phyloP scores from a whole-genome alignment of 2,888 invertebrate genomes.

The Agrotis segetum region DNA sequence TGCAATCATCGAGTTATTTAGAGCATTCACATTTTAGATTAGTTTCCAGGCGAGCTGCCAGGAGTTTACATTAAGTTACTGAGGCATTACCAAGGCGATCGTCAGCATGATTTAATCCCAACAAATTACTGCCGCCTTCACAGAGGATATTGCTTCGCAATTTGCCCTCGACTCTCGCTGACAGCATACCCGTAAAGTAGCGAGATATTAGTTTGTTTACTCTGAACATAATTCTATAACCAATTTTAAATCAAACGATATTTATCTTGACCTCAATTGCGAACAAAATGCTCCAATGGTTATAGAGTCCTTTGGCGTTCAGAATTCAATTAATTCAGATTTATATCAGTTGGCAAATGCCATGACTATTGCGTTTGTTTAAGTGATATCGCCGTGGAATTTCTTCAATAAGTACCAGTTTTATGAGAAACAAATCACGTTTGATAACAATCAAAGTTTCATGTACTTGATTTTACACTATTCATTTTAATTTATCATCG shows the following conservation, averaged over 20 bases:
- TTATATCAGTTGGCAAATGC: slow-evolving; percentile 53
- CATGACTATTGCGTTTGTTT: slow-evolving; percentile 63
- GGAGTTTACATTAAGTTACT: slow-evolving; percentile 73
- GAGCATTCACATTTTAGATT: slow-evolving; percentile 75
- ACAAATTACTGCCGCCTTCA: slow-evolving; percentile 80
- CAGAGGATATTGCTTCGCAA: slow-evolving; percentile 70
- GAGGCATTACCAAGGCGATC: slow-evolving; percentile 72
- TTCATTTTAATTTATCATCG: slow-evolving; percentile 29
- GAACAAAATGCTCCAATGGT: slow-evolving; percentile 62
- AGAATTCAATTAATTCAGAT: slow-evolving; percentile 46
- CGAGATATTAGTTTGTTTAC: slow-evolving; percentile 50
- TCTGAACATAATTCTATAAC: slow-evolving; percentile 62
- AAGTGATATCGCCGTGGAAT: slow-evolving; percentile 66
- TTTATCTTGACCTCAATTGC: slow-evolving; percentile 25
- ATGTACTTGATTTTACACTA: slow-evolving; percentile 12
- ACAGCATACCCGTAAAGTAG: slow-evolving; percentile 57
- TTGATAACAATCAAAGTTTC: slow-evolving; percentile 24
- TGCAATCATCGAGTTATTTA: slow-evolving; percentile 72
- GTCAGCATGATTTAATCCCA: slow-evolving; percentile 81
- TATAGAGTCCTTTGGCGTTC: slow-evolving; percentile 41
- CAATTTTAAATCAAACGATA: slow-evolving; percentile 68
- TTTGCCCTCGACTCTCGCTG: slow-evolving; percentile 59
- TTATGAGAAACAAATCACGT: slow-evolving; percentile 58
- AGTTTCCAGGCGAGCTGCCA: slow-evolving; percentile 66
- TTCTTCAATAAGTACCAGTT: slow-evolving; percentile 62